phyloP scores from a whole-genome alignment of 2,113 vertebrate species.

The Tichodroma muraria region DNA sequence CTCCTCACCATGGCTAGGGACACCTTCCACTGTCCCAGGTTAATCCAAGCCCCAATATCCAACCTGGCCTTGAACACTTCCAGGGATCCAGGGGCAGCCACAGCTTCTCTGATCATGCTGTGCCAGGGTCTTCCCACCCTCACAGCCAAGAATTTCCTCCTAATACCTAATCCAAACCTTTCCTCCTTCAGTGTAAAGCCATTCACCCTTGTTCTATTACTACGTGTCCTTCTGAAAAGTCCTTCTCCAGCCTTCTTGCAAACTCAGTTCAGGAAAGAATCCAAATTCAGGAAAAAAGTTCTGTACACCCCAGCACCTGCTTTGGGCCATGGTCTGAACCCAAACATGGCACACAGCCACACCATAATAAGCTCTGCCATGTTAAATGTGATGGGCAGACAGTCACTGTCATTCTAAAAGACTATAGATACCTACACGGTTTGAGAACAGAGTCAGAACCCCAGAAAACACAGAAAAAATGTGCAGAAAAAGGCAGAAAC shows the following conservation, averaged over 20 bases:
- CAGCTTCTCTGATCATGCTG: not conserved
- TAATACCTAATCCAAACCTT: not conserved
- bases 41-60: not conserved
- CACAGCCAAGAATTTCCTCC: not conserved
- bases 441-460: not conserved
- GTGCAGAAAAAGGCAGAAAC: not conserved
- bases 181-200: not conserved
- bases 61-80: rapidly evolving
- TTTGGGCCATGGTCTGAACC: not conserved
- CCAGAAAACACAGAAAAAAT: not conserved
- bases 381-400: not conserved
- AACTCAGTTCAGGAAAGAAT: not conserved
- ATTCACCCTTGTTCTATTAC: not conserved
- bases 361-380: too few species aligned
- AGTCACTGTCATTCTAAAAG: not conserved
- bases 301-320: rapidly evolving
- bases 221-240: not conserved
- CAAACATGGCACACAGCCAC: rapidly evolving
- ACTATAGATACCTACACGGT: rapidly evolving
- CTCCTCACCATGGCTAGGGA: too few species aligned
- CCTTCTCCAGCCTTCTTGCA: not conserved
- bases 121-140: not conserved
- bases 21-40: not conserved
- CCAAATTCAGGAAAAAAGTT: not conserved
- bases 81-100: not conserved